phyloP scores from a whole-genome alignment of 2,888 invertebrate species.

The Lucinisca nassula region DNA sequence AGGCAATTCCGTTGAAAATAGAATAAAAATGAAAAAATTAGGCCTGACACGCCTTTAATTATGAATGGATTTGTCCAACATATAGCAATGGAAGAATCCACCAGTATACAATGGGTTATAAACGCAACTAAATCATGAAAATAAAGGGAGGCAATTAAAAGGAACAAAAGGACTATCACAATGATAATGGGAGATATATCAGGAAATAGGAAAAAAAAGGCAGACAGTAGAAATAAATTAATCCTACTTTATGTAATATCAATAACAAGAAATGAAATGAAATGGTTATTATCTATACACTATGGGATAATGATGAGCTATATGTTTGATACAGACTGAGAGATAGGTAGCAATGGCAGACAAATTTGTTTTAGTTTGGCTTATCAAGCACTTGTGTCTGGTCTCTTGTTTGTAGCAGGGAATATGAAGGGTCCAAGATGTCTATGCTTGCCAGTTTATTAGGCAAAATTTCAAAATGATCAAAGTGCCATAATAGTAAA shows the following conservation, averaged over 20 bases:
- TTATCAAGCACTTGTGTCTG: conserved; percentile 3
- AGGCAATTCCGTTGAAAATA: too few relatives aligned
- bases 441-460: too few relatives aligned
- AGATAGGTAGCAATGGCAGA: neutral
- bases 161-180: too few relatives aligned
- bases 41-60: too few relatives aligned
- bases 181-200: neutral
- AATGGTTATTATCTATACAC: neutral
- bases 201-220: neutral
- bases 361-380: neutral
- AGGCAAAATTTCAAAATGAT: too few relatives aligned
- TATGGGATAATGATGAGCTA: conserved; percentile 9
- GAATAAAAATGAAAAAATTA: too few relatives aligned
- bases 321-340: neutral
- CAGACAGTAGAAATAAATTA: neutral
- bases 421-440: neutral
- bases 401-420: neutral
- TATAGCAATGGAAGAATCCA: too few relatives aligned
- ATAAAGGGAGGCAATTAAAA: too few relatives aligned
- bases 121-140: too few relatives aligned
- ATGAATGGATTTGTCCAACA: too few relatives aligned
- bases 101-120: too few relatives aligned
- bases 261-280: neutral
- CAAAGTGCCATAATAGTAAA: too few relatives aligned
- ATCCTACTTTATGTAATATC: conserved; percentile 5